A percentile compares a stretch with the other conserved stretches of the same genome.
Evolutionary conservation across 2,888 invertebrate genomes (phyloP).

Genomic region (Ischnura elegans): DNA sequence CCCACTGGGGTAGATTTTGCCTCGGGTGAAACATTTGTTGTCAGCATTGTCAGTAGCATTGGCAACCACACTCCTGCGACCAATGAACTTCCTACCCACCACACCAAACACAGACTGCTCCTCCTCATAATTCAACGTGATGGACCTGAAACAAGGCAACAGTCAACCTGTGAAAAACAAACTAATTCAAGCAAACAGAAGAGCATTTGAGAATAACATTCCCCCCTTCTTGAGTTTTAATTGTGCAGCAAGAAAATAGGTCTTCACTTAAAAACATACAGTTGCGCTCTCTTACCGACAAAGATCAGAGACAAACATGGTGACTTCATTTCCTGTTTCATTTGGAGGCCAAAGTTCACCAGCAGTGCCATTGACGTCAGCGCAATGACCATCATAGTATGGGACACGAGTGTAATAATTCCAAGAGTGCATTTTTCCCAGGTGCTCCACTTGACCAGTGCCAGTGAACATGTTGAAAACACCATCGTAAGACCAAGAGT

Average conservation of each 20-base stretch:
- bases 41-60: slow-evolving; percentile 83
- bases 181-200: too few relatives aligned
- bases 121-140: slow-evolving; percentile 82
- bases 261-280: background rate
- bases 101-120: slow-evolving; percentile 81
- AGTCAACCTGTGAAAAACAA: too few relatives aligned
- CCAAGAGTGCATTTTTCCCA: slow-evolving; percentile 81
- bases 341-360: slow-evolving; percentile 90
- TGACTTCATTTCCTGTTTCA: slow-evolving; percentile 80
- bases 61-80: slow-evolving; percentile 85
- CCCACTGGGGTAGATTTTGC: slow-evolving; percentile 78
- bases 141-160: slow-evolving; percentile 75
- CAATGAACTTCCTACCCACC: slow-evolving; percentile 82
- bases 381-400: slow-evolving; percentile 83
- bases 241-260: background rate
- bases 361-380: slow-evolving; percentile 85
- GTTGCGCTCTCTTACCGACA: slow-evolving; percentile 83
- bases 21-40: slow-evolving; percentile 85
- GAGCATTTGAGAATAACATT: too few relatives aligned
- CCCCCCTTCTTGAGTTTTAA: background rate
- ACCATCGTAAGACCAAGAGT: slow-evolving; percentile 86
- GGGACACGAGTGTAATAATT: slow-evolving; percentile 81
- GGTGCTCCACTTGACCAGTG: slow-evolving; percentile 81
- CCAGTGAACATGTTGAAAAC: slow-evolving; percentile 89
- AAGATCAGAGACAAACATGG: slow-evolving; percentile 87